Evolutionary conservation across 2,888 invertebrate genomes (phyloP), one percentile per base, ranked within the genome.

Genomic region (Drosophila planitibia): DNA sequence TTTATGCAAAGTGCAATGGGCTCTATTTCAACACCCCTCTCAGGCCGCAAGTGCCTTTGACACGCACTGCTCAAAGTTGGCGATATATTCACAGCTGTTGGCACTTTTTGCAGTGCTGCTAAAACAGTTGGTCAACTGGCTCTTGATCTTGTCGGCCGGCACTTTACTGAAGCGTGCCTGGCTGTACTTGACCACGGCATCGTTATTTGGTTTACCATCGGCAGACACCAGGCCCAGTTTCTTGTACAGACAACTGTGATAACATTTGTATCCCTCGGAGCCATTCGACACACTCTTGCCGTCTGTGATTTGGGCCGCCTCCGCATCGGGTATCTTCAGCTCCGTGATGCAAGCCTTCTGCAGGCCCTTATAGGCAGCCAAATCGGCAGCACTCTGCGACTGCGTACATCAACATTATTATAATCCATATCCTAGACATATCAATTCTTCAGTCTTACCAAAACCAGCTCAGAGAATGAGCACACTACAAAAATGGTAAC

Each of bases 271-370:
- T 5, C 69, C 65, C 49, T 75, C 70, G 16, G 89, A 80, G 4
- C 76, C 68, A 70, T 64, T 82, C 7, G 70, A 0, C 9, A 90
- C 74, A 14, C 44, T 58, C 54, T 82, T 84, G n/a, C 82, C 69
- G 19, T 44, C 57, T 10, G 30, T 7, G 3, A 91, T 70, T n/a
- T 62, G 65, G 0, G 68, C 49, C 1, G 78, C 88, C 25, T 82
- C 90, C 2, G 54, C 53, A 3, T 57, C 73, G 0, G 67, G 35
- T 12, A 91, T 55, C 0, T 76, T 77, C 16, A 78, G 64, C 41
- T 90, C 80, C 64, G 81, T 90, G 14, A 90, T 71, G 76, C 91
- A 90, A 0, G 72, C 63, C 57, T 83, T 69, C n/a, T 74, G 76
- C 35, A 63, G 55, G 7, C 69, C 60, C 58, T 61, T 70, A 6